phyloP scores from a whole-genome alignment of 2,888 invertebrate genomes.

The Eustalomyia histrio region DNA sequence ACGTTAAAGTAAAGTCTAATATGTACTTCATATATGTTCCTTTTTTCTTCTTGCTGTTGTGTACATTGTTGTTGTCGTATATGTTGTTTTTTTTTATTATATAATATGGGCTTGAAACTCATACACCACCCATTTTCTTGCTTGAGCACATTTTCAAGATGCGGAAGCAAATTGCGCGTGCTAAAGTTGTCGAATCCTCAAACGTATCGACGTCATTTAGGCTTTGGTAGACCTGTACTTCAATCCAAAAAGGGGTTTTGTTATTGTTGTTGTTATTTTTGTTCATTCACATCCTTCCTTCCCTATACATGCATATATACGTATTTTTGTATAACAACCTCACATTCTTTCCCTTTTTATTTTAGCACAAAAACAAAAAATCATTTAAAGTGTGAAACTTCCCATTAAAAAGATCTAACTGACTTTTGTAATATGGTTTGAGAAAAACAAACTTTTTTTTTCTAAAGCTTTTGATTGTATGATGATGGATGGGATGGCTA shows the following conservation, averaged over 20 bases:
- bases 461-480: constrained; percentile 41
- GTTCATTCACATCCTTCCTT: constrained; percentile 50
- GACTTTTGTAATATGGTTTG: constrained; percentile 42
- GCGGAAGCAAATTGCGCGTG: constrained; percentile 78
- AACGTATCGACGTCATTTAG: constrained; percentile 63
- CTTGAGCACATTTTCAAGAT: constrained; percentile 76
- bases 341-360: constrained; percentile 31
- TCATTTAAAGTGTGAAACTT: constrained; percentile 62
- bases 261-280: constrained; percentile 41
- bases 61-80: constrained; percentile 34
- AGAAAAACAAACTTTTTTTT: constrained; percentile 46
- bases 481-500: too few species aligned
- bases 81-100: constrained; percentile 22
- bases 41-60: constrained; percentile 29
- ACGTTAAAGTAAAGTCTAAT: constrained; percentile 38
- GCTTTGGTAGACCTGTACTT: constrained; percentile 58
- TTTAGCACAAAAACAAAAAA: constrained; percentile 39
- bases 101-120: constrained; percentile 24
- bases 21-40: constrained; percentile 31
- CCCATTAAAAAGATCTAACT: constrained; percentile 53
- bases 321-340: constrained; percentile 20
- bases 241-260: constrained; percentile 41
- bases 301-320: constrained; percentile 12
- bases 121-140: constrained; percentile 64
- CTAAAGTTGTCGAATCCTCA: constrained; percentile 75